phyloP scores from a whole-genome alignment of 37 sponge, comb jelly and placozoan genomes.

The Diacarnus erythraeanus region DNA sequence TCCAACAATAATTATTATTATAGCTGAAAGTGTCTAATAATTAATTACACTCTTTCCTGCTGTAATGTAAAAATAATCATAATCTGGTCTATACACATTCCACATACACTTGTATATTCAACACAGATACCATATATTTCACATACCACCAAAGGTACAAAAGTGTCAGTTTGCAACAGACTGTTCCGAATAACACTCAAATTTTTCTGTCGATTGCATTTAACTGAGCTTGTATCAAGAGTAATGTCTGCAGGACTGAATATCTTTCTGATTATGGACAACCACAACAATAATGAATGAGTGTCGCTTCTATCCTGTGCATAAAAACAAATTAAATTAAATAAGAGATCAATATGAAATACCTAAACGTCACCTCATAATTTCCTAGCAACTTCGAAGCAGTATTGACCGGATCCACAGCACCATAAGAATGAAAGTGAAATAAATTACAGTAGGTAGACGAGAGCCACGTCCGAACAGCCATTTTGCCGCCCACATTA shows the following conservation, averaged over 20 bases:
- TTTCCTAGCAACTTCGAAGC: neutral
- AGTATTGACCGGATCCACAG: neutral
- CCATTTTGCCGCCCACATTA: neutral
- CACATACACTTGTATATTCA: too few relatives aligned
- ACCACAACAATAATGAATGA: neutral
- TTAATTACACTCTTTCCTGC: too few relatives aligned
- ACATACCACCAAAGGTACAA: neutral
- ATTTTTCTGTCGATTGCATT: neutral
- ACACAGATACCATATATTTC: too few relatives aligned
- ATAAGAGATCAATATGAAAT: too few relatives aligned
- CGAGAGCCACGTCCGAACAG: too few relatives aligned
- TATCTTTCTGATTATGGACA: neutral
- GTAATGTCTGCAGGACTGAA: neutral
- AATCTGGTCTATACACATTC: too few relatives aligned
- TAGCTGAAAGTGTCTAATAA: too few relatives aligned
- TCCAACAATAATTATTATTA: too few relatives aligned
- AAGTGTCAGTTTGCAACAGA: constrained; percentile 2
- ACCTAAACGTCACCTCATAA: too few relatives aligned
- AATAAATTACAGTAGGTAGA: neutral
- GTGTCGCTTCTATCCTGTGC: neutral
- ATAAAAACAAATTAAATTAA: neutral
- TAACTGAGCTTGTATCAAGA: neutral
- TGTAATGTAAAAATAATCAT: too few relatives aligned
- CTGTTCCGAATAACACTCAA: neutral
- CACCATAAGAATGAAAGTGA: neutral